Conservation (phyloP, 2,888 invertebrate species). For the Abscondita cerata region DNA sequence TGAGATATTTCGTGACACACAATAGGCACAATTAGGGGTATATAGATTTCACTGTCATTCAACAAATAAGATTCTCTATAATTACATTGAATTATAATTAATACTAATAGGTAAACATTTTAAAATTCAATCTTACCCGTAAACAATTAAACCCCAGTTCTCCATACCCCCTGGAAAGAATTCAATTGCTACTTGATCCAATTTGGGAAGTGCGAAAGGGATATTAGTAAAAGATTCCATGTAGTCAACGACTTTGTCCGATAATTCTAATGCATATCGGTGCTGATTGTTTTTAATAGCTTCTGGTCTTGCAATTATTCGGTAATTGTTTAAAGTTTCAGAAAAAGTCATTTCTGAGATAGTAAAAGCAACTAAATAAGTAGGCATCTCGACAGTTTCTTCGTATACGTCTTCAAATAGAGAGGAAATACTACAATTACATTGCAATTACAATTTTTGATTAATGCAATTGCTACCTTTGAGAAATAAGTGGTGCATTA, state of each 20-base stretch:
- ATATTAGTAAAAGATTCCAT: constrained; percentile 46
- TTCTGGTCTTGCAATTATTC: constrained; percentile 35
- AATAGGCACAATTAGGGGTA: constrained; percentile 39
- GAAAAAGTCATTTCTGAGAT: constrained; percentile 70
- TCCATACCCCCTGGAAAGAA: constrained; percentile 78
- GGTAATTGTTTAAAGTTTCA: neutral
- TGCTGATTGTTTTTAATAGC: constrained; percentile 28
- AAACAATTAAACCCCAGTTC: constrained; percentile 88
- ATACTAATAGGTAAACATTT: too few relatives aligned
- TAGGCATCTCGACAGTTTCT: constrained; percentile 68
- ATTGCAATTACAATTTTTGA: too few relatives aligned
- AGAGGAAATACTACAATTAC: too few relatives aligned
- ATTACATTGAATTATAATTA: too few relatives aligned
- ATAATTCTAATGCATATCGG: neutral
- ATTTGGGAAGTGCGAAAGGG: constrained; percentile 60
- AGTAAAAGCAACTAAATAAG: constrained; percentile 81
- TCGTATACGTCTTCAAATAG: constrained; percentile 39
- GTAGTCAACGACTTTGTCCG: neutral
- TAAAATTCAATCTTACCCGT: too few relatives aligned
- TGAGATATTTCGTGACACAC: constrained; percentile 65
- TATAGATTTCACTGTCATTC: too few relatives aligned
- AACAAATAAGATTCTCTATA: constrained; percentile 20
- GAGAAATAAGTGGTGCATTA: constrained; percentile 36
- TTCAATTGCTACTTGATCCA: constrained; percentile 81
- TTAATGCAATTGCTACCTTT: too few relatives aligned